Evolutionary conservation across 2,888 invertebrate genomes (phyloP), one percentile per base, ranked within the genome.

Genomic region (Sclerodermus sp.): DNA sequence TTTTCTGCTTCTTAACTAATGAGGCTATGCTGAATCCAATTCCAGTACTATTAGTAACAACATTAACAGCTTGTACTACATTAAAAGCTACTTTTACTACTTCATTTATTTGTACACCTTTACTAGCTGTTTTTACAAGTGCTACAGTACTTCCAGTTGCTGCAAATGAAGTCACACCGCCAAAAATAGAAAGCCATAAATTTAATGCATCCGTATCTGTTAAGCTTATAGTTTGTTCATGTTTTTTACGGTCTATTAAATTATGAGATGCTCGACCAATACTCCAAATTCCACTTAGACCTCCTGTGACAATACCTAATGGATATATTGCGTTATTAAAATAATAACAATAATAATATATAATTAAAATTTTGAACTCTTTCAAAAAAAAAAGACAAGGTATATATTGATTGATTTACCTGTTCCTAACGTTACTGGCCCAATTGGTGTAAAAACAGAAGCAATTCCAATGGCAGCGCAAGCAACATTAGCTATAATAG

Each of bases 151-250:
- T 62, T 6, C 71, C 64, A 9, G 48, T 42, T 1, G 66, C 56
- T 10, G 64, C 62, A 8, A 68, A 4, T 16, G 68, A 66, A 23
- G 64, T 13, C 1, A 57, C 17, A 40, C 64, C 45, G 4, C 67
- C 66, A 12, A 51, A 56, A 15, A 70, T 49, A n/a, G 62, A 55
- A 13, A 75, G 49, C 65, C 71, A 74, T n/a, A 64, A 52, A 2
- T 53, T 38, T 1, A 68, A 10, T 1, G 71, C 67, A 2, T 49
- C 13, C 45, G 23, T 62, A 15, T 72, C 46, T 0, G 16, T 38
- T 1, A 64, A 9, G 30, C 39, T 58, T 29, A 72, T 66, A 12
- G 70, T 66, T 49, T 74, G 66, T 10, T 66, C 42, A 14, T 75
- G 74, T 0, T 2, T 39, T 1, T 17, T 44, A 16, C 70, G 65